Evolutionary conservation across 2,888 invertebrate genomes (phyloP), one percentile per base, ranked within the genome.

Genomic region (Mesorhabditis sp.): DNA sequence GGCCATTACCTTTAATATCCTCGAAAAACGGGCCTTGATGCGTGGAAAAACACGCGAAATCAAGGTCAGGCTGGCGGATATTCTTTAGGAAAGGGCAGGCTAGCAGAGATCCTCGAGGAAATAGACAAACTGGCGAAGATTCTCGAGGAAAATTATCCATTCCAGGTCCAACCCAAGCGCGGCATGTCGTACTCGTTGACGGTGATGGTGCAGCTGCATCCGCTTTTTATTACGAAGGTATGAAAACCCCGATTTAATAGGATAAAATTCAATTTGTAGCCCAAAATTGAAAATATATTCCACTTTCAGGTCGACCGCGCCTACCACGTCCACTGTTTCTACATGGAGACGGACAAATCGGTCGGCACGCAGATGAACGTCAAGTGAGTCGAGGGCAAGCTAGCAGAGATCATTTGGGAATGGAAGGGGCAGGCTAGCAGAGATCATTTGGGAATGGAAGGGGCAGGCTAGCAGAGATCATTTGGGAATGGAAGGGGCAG

Each of bases 151-250:
- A 50, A 62, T 45, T 42, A 42, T 58, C 63, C 43, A 28, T 67
- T 75, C 13, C 67, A 81, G 81, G 76, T 82, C 13, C 83, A 81
- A 45, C 84, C 84, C n/a, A 74, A 75, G 62, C 58, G 58, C 2
- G 83, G 84, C 64, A 79, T 84, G 74, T 76, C 81, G 13, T 84
- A 83, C 71, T 74, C 76, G 10, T 76, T 82, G 73, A 84, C 84
- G n/a, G 77, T 84, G n/a, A 75, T 85, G 43, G 83, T 85, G 6
- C 84, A 84, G 70, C 72, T 84, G 58, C 84, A 84, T 76, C 84
- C 84, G 5, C 77, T 84, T 4, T 80, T 80, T 70, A 79, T 78
- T n/a, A 80, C 80, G 3, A 76, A 76, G 72, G 67, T 65, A 15
- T 5, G 42, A 2, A 62, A 2, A 67, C 2, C 62, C 13, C 43